Evolutionary conservation across 2,888 invertebrate genomes (phyloP).

Genomic region (Amphipoea lucens): DNA sequence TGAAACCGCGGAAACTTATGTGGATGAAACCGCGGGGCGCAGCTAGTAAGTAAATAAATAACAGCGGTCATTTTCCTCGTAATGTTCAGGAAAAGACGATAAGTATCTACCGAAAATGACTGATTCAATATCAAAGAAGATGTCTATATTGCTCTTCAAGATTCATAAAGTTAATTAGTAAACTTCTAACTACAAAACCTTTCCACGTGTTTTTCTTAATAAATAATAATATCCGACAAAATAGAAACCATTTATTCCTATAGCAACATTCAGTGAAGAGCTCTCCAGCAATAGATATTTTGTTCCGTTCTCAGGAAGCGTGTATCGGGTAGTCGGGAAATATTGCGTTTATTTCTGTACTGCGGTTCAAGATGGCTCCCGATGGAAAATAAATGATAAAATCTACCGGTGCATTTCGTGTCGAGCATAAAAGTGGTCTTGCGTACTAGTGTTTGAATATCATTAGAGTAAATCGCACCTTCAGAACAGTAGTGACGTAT

Average conservation of each 20-base stretch:
- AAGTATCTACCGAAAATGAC: neutral
- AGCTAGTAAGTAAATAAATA: too few species aligned
- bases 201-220: neutral
- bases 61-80: neutral
- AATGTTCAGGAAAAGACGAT: neutral
- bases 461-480: neutral
- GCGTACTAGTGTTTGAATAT: conserved; percentile 7
- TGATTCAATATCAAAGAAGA: neutral
- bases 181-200: neutral
- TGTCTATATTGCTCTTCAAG: neutral
- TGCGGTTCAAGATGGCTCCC: conserved; percentile 29
- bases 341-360: conserved; percentile 42
- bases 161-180: neutral
- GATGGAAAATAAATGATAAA: conserved; percentile 30
- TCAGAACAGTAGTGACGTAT: too few species aligned
- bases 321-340: conserved; percentile 32
- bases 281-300: conserved; percentile 34
- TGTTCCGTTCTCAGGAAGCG: conserved; percentile 30
- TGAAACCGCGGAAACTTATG: too few species aligned
- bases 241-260: conserved; percentile 3
- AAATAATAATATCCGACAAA: neutral
- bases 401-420: conserved; percentile 29
- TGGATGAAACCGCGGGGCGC: too few species aligned
- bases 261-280: conserved; percentile 10
- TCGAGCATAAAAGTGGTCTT: conserved; percentile 6